Evolutionary conservation across 2,113 vertebrate species (phyloP), one percentile per base, ranked within the genome.

Genomic region (Vulpes ferrilata): DNA sequence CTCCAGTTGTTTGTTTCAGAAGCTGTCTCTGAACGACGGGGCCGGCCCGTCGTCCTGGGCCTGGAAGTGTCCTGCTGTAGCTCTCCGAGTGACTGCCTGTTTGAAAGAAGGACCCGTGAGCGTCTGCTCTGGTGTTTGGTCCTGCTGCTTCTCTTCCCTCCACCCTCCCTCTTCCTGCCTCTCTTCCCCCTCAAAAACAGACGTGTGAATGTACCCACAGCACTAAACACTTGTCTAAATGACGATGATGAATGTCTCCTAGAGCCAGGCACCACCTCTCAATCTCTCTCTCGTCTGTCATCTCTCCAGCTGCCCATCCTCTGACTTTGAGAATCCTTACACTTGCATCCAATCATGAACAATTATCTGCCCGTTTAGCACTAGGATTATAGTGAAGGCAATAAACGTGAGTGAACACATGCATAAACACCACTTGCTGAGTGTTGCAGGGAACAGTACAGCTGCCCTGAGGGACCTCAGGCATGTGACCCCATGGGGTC

Each of bases 401-500:
- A 7, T 23, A 27, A 19, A 2, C 9, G 48, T 74, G 74, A 19
- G 48, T 4, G 51, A 30, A 5, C 12, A 10, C 32, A 38, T 0
- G 12, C 35, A 3, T 2, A 30, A 32, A 69, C 60, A 32, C 17
- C 23, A 11, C 30, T 25, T 25, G 67, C 51, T 38, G 74, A 82
- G 35, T 30, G 76, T 27, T 60, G 27, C 25, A 20, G 25, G 30
- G 12, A 22, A 17, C 53, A 17, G 23, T 6, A 69, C 2, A n/a
- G 23, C 3, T 25, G 13, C 48, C 19, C 30, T 30, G n/a, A 43
- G 48, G 53, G 17, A 17, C 53, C 22, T 13, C 7, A 0, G 57
- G 22, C 81, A 16, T 0, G 0, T 9, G 53, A n/a, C 22, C 3
- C 73, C 12, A 1, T 19, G 48, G 13, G 0, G 1, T 19, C 38